Evolutionary conservation across 2,888 invertebrate genomes (phyloP).

Genomic region (Apotomis capreana): DNA sequence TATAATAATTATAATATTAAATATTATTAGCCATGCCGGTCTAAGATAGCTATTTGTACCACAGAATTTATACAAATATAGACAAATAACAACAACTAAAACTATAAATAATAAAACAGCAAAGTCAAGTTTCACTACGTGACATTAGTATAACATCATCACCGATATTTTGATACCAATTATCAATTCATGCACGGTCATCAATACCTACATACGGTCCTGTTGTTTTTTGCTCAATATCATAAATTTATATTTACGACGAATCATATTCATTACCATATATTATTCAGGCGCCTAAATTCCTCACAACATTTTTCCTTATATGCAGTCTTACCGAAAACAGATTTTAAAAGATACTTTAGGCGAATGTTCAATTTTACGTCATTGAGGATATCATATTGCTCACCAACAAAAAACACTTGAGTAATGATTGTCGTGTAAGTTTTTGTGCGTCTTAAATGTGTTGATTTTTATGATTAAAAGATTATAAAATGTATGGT

Average conservation of each 20-base stretch:
- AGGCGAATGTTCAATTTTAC: constrained; percentile 6
- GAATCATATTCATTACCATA: constrained; percentile 15
- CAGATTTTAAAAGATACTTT: neutral
- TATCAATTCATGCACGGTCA: constrained; percentile 13
- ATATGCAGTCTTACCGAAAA: neutral
- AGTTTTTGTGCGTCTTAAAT: neutral
- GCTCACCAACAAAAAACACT: neutral
- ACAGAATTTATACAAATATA: too few relatives aligned
- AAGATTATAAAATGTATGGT: too few relatives aligned
- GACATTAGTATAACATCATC: neutral
- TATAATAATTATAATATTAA: too few relatives aligned
- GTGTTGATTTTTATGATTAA: constrained; percentile 2
- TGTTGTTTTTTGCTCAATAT: constrained; percentile 4
- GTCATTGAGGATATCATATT: neutral
- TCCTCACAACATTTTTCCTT: constrained; percentile 21
- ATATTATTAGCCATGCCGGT: too few relatives aligned
- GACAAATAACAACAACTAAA: too few relatives aligned
- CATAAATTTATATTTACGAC: constrained; percentile 15
- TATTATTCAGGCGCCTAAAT: constrained; percentile 33
- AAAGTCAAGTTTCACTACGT: too few relatives aligned
- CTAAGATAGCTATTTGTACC: too few relatives aligned
- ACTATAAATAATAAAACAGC: too few relatives aligned
- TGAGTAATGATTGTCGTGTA: neutral
- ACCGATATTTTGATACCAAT: constrained; percentile 9
- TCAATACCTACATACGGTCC: neutral